A percentile compares a stretch with the other conserved stretches of the same genome.
phyloP scores from a whole-genome alignment of 1,140 invertebrate genomes.

The Zeugodacus cucurbitae region DNA sequence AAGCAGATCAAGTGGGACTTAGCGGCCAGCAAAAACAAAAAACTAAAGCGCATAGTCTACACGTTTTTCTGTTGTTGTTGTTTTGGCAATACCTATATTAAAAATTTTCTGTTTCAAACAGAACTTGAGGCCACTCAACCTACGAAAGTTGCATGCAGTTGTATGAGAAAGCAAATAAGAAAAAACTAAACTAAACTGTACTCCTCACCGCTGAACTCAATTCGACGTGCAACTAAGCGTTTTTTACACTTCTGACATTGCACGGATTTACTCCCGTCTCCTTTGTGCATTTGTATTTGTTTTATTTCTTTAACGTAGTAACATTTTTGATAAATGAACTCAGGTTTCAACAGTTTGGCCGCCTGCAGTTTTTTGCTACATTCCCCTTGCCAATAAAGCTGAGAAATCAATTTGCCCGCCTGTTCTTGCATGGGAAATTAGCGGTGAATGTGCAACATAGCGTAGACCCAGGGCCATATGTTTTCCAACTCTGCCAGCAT shows the following conservation, averaged over 20 bases:
- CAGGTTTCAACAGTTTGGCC: background rate
- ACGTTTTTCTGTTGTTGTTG: background rate
- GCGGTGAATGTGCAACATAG: background rate
- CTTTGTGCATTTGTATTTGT: background rate
- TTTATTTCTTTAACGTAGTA: background rate
- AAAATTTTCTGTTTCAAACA: background rate
- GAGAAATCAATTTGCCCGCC: constrained; percentile 16
- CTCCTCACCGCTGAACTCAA: background rate
- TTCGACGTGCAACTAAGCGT: background rate
- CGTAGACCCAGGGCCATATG: constrained; percentile 44
- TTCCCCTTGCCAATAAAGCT: background rate
- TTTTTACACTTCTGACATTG: background rate
- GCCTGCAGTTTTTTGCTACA: background rate
- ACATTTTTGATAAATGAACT: constrained; percentile 18
- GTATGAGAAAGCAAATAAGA: background rate
- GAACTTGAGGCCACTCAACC: background rate
- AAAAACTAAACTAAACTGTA: background rate
- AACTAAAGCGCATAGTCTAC: background rate
- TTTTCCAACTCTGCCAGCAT: constrained; percentile 54
- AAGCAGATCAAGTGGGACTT: background rate
- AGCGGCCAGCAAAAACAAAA: background rate
- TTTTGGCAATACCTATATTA: background rate
- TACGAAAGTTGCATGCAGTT: background rate
- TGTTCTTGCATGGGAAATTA: background rate
- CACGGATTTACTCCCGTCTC: background rate